phyloP scores from a whole-genome alignment of 2,797 vertebrate genomes.

The Dendrocincla fuliginosa region DNA sequence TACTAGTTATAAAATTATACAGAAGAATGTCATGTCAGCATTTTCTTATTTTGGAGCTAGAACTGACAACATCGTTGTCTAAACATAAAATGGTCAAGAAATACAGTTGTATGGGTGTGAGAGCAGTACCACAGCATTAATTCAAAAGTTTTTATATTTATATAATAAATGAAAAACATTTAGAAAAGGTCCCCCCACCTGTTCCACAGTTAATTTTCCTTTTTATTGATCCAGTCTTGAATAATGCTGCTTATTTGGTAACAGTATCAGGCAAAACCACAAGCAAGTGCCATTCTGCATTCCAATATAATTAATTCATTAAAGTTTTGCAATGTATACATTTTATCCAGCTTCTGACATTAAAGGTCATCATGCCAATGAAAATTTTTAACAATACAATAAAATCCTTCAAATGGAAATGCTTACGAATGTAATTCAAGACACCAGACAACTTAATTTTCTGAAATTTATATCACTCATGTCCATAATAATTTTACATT shows the following conservation, averaged over 20 bases:
- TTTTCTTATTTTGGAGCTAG: not conserved
- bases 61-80: not conserved
- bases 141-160: not conserved
- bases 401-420: slow-evolving; percentile 61
- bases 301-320: slow-evolving; percentile 53
- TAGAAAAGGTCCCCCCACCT: not conserved
- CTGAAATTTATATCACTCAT: slow-evolving; percentile 64
- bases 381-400: slow-evolving; percentile 55
- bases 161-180: not conserved
- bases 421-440: slow-evolving; percentile 62
- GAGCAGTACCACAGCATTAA: not conserved
- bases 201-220: not conserved
- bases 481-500: slow-evolving; percentile 67
- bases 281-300: slow-evolving; percentile 62
- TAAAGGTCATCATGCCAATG: slow-evolving; percentile 73
- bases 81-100: not conserved
- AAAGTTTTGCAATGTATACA: slow-evolving; percentile 61
- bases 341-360: slow-evolving; percentile 69
- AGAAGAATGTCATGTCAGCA: not conserved
- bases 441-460: slow-evolving; percentile 67
- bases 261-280: slow-evolving; percentile 63
- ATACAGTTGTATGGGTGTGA: not conserved
- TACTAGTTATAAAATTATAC: not conserved
- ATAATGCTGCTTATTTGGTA: slow-evolving; percentile 60
- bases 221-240: slow-evolving; percentile 74